Evolutionary conservation across 2,113 vertebrate species (phyloP), one percentile per base, ranked within the genome.

Genomic region (Craseonycteris thonglongyai): DNA sequence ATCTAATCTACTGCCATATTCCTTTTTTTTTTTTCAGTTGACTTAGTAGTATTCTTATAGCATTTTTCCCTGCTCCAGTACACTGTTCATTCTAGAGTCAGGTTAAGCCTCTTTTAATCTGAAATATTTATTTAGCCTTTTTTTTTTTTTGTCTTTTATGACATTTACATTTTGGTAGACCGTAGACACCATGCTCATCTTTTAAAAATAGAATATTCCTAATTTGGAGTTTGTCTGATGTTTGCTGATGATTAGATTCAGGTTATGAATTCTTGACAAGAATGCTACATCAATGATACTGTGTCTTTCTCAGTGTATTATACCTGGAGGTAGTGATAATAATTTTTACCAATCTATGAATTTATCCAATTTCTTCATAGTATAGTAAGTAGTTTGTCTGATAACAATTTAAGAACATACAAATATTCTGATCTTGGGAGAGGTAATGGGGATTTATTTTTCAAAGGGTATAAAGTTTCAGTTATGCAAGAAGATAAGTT

Each of bases 121-220:
- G 40, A 45, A 83, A 76, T 6, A 61, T 71, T 82, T 80, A 51
- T 21, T 72, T 66, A 84, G 30, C 28, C 24, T 79, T 65, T 82
- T 51, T 89, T 79, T 79, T 65, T 82, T 51, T 89, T 79, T 82
- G 26, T 90, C 42, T 96, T 84, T 84, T 58, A 72, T 83, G 42
- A 66, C 18, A 75, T 74, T 75, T 87, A 84, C 26, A 66, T 74
- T 71, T 91, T 78, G 24, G 35, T 75, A 93, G 61, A 85, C 47
- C n/a, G 51, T 71, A 88, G 58, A 6, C 38, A 22, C 66, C 8
- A 45, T 26, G 40, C 14, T 56, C 35, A 14, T 3, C 24, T 88
- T 93, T 91, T 66, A 88, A 65, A 63, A 91, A 49, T 72, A 76
- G 47, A 85, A 19, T 92, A 65, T 86, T 91, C 33, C 19, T 86